Evolutionary conservation across 2,888 invertebrate species (phyloP).

Genomic region (Aphodius sticticus): DNA sequence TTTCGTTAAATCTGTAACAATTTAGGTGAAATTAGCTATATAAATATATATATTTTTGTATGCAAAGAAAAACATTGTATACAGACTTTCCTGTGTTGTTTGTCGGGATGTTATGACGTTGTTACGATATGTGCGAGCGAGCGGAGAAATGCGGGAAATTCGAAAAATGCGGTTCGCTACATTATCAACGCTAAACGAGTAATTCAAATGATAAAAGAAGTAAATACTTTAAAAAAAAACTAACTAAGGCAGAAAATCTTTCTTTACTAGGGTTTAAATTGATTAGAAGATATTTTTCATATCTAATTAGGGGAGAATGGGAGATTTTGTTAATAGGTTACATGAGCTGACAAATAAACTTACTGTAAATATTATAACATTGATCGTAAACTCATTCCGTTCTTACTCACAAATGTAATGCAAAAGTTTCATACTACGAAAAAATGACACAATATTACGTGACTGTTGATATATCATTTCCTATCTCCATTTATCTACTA

Average conservation of each 20-base stretch:
- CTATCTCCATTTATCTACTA: not conserved
- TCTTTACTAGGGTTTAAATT: constrained; percentile 29
- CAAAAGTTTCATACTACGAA: constrained; percentile 17
- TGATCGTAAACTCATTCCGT: constrained; percentile 16
- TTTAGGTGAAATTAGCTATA: constrained; percentile 33
- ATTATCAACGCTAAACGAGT: constrained; percentile 9
- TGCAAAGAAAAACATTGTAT: constrained; percentile 31
- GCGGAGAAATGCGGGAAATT: not conserved
- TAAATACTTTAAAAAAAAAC: constrained; percentile 9
- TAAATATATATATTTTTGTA: constrained; percentile 29
- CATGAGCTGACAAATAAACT: constrained; percentile 33
- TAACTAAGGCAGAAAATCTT: constrained; percentile 31
- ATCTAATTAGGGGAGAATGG: constrained; percentile 26
- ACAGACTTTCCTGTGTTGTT: constrained; percentile 27
- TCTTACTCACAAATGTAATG: constrained; percentile 12
- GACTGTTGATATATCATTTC: not conserved
- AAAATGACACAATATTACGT: not conserved
- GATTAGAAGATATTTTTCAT: constrained; percentile 33
- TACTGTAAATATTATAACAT: constrained; percentile 28
- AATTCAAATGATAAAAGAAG: constrained; percentile 6
- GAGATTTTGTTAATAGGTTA: constrained; percentile 28
- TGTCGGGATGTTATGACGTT: constrained; percentile 10
- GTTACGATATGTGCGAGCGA: not conserved
- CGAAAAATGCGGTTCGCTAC: not conserved
- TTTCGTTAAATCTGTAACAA: constrained; percentile 24